Evolutionary conservation across 2,888 invertebrate genomes (phyloP), one percentile per base, ranked within the genome.

Genomic region (Exocentrus adspersus): DNA sequence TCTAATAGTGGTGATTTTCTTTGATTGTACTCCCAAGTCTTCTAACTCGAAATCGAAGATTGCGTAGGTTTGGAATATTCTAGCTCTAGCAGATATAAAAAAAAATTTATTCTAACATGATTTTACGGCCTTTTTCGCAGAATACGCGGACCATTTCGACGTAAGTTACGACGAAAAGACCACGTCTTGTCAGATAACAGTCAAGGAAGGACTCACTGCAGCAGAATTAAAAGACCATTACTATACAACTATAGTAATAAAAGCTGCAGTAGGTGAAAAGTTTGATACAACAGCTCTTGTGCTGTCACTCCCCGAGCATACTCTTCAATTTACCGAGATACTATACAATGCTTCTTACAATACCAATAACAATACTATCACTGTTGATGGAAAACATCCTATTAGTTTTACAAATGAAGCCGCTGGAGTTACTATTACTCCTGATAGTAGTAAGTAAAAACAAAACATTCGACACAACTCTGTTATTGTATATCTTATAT

Each of bases 101-200:
- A 12, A 12, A 12, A 37, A 2, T 19, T 10, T 9, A 10, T 12
- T 10, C 37, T 12, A 7, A 30, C n/a, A n/a, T n/a, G n/a, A n/a
- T n/a, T n/a, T n/a, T n/a, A n/a, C n/a, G n/a, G 19, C 50, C 20
- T 60, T 54, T 53, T 52, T 70, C 69, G 16, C 52, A 73, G 73
- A 67, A 41, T 66, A 68, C 17, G 20, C 57, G 12, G 61, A 59
- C 2, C 42, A 68, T 28, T 73, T 75, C 58, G 41, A 1, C 10
- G 43, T 70, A 32, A n/a, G 9, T 1, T 56, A 50, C 9, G 54
- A 56, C 10, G 7, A 17, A 6, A 46, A 61, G 28, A 14, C 14
- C 1, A 41, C 30, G 14, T 52, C 59, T 24, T 71, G 60, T 46
- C 30, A 30, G 37, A 46, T 74, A 37, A 48, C 48, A 10, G 58